Base-by-base conservation (phyloP, 2,113 vertebrate species). In the Acanthisitta chloris region DNA sequence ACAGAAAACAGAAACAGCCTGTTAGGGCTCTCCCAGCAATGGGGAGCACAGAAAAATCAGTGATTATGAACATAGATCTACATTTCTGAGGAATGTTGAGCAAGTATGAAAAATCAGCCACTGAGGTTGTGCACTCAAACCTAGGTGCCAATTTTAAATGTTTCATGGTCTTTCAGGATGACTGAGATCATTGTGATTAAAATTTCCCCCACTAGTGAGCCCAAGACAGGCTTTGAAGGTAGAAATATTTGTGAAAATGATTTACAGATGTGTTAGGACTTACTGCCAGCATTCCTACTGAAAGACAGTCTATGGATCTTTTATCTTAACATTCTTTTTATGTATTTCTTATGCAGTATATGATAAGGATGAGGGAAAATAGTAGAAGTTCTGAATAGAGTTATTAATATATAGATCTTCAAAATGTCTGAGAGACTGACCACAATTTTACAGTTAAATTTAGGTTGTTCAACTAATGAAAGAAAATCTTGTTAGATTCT, bases 261-360 rank as follows among this genome's bases (percentile, higher is more conserved):
- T 86, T 96, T 92, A 95, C 94, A 98, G 97, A 93, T 92, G 86
- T 87, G 94, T 72, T 15, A 58, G 88, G 93, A 85, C 43, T 45
- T 89, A 77, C 17, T 81, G 84, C 78, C 82, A 96, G n/a, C 62
- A 88, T 66, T 93, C 55, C 43, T 49, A 20, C 26, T 33, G 59
- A 89, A 97, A 94, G 74, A 49, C 16, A 51, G 54, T 64, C 72
- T 80, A 20, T 34, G 36, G 34, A 55, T 55, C 83, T 87, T 84
- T 86, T 57, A 91, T 72, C 31, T 28, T 66, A 86, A 81, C 59
- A 61, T 66, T 34, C 21, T 34, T 80, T 86, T 79, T 66, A 76
- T 10, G 0, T 57, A 57, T 49, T 95, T 73, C 54, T 80, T 64
- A 45, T 17, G 48, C 16, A 57, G 49, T 5, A 8, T 43, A 61